A percentile compares a stretch with the other conserved stretches of the same genome.
Evolutionary conservation across 1,140 invertebrate genomes (phyloP).

Genomic region (Drosophila bocki): DNA sequence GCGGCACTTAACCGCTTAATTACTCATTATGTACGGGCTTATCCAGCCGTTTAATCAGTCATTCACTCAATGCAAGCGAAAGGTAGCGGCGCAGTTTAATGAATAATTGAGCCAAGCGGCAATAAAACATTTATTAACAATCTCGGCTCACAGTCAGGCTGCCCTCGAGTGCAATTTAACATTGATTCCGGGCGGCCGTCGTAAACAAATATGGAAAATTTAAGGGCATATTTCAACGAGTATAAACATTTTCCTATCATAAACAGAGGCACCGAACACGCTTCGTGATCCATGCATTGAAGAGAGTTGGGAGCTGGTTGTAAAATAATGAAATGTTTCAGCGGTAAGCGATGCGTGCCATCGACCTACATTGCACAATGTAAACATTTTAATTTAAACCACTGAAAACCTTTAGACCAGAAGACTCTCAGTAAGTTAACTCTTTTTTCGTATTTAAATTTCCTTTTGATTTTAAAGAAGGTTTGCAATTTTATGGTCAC

Average conservation of each 20-base stretch:
- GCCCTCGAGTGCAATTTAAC: constrained; percentile 26
- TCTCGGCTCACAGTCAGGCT: constrained; percentile 12
- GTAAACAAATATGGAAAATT: constrained; percentile 32
- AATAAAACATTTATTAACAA: constrained; percentile 54
- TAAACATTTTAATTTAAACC: constrained; percentile 17
- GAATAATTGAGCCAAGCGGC: constrained; percentile 43
- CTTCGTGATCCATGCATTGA: constrained; percentile 17
- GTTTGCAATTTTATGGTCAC: not conserved
- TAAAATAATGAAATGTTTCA: constrained; percentile 16
- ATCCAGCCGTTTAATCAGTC: constrained; percentile 49
- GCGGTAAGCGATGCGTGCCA: constrained; percentile 3
- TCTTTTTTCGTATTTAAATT: not conserved
- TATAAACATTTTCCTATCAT: constrained; percentile 40
- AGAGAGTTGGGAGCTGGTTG: constrained; percentile 6
- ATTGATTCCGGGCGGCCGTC: constrained; percentile 36
- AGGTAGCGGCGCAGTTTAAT: constrained; percentile 44
- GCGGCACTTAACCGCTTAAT: constrained; percentile 51
- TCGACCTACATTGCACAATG: constrained; percentile 2
- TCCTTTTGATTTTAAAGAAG: not conserved
- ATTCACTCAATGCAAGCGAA: constrained; percentile 32
- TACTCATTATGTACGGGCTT: constrained; percentile 46
- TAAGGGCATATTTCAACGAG: constrained; percentile 23
- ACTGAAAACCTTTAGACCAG: not conserved
- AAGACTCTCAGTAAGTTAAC: not conserved
- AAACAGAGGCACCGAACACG: constrained; percentile 9